Evolutionary conservation across 1,140 invertebrate species (phyloP).

Genomic region (Drosophila triauraria): DNA sequence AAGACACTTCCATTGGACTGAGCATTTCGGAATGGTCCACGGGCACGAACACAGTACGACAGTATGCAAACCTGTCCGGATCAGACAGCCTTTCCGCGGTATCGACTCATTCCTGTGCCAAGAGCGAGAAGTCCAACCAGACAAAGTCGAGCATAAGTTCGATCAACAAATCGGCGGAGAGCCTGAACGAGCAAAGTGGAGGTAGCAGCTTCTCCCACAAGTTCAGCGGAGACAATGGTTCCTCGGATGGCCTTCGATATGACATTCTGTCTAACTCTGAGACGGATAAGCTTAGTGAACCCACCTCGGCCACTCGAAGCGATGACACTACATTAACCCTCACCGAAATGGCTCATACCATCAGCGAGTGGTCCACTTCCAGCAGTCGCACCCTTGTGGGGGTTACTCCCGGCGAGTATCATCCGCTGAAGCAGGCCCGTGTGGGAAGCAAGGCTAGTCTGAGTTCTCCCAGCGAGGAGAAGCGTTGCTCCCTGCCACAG

Average conservation of each 20-base stretch:
- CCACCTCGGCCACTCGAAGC: constrained; percentile 87
- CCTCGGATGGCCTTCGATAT: constrained; percentile 84
- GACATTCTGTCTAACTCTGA: constrained; percentile 88
- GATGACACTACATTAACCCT: constrained; percentile 87
- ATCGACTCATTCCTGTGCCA: constrained; percentile 86
- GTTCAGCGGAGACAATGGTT: constrained; percentile 83
- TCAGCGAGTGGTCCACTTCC: constrained; percentile 88
- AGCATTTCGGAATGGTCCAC: constrained; percentile 94
- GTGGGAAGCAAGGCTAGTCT: constrained; percentile 53
- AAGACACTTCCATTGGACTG: constrained; percentile 93
- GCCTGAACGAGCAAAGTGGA: constrained; percentile 80
- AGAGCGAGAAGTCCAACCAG: constrained; percentile 88
- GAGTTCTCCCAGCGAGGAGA: constrained; percentile 77
- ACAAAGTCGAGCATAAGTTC: constrained; percentile 86
- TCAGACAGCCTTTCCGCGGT: constrained; percentile 87
- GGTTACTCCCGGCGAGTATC: constrained; percentile 85
- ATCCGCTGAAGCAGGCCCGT: constrained; percentile 74
- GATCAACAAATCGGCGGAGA: constrained; percentile 84
- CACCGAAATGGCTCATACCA: constrained; percentile 86
- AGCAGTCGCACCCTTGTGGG: constrained; percentile 87
- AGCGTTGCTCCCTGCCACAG: constrained; percentile 69
- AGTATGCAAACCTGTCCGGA: constrained; percentile 90
- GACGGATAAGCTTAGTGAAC: constrained; percentile 85
- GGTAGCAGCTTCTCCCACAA: constrained; percentile 80
- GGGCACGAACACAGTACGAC: constrained; percentile 91